Evolutionary conservation across 2,888 invertebrate genomes (phyloP), one percentile per base, ranked within the genome.

Genomic region (Pandemis cinnamomeana): DNA sequence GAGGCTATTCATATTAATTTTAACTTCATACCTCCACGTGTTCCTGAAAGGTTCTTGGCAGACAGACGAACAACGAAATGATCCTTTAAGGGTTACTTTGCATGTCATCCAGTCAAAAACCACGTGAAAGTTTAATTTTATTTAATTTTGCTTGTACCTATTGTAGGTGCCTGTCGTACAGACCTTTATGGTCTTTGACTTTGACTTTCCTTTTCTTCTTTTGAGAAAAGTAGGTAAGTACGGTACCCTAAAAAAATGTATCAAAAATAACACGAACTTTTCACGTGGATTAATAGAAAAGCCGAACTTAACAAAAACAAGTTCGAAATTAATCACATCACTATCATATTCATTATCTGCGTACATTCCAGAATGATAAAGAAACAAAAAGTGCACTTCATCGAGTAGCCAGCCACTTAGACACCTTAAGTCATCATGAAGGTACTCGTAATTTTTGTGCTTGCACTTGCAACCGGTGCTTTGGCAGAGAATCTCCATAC

Each of bases 401-500:
- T 51, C n/a, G 20, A 55, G 4, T 55, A 8, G 8, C 20, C 4
- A 20, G 55, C 20, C 20, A 20, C 55, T 55, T 55, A 55, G n/a
- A 1, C 20, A 8, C 20, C 15, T 55, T 42, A 62, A 61, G 4
- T 41, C 64, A 64, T 27, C 48, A 64, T 64, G 64, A 64, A 64
- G 48, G 3, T 27, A 20, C 42, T 48, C 20, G 42, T 64, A 1
- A 13, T 48, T 48, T 27, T 7, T 55, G 55, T 55, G 55, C n/a
- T 64, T 11, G 46, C 27, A 13, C 27, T 64, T 20, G 64, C 48
- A 27, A 42, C 64, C 8, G 15, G 13, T 27, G 48, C 27, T 11
- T 46, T n/a, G n/a, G 64, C 64, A 7, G 46, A 74, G n/a, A 76
- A 73, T 27, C 15, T 63, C 41, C 80, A 80, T 58, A 80, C 82